These are phyloP conservation scores for Tillus elongatus DNA, from an alignment of 2,888 invertebrate genomes.

Conservation along the genomic window DNA sequence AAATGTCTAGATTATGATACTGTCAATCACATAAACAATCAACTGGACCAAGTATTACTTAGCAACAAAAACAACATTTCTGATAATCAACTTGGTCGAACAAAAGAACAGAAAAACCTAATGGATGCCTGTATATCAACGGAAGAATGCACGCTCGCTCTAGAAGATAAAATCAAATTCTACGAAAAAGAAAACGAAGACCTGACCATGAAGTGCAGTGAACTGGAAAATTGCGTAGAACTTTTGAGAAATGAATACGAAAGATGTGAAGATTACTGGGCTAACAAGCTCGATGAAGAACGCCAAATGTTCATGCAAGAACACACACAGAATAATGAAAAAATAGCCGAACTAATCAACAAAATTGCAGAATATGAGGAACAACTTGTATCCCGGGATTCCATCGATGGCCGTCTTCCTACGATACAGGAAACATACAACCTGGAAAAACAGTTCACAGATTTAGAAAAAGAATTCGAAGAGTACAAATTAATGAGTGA, in stretches of 20 bases:
- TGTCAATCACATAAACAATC: too few relatives aligned
- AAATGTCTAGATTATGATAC: slow-evolving; percentile 27
- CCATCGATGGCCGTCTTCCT: slow-evolving; percentile 50
- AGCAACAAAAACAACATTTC: too few relatives aligned
- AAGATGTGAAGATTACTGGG: slow-evolving; percentile 82
- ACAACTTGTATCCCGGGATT: slow-evolving; percentile 50
- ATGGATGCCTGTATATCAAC: slow-evolving; percentile 25
- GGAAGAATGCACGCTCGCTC: slow-evolving; percentile 22
- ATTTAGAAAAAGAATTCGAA: slow-evolving; percentile 62
- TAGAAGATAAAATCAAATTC: slow-evolving; percentile 27
- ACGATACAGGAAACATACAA: slow-evolving; percentile 69
- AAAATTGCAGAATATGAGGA: slow-evolving; percentile 77
- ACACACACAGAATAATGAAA: slow-evolving; percentile 66
- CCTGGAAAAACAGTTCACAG: slow-evolving; percentile 62
- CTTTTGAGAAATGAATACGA: slow-evolving; percentile 70
- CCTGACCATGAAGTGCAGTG: slow-evolving; percentile 48
- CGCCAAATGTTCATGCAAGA: slow-evolving; percentile 65
- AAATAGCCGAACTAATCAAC: slow-evolving; percentile 60
- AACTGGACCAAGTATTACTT: too few relatives aligned
- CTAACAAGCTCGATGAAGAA: slow-evolving; percentile 67
- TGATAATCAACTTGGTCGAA: too few relatives aligned
- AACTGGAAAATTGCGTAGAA: slow-evolving; percentile 66
- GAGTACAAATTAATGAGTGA: slow-evolving; percentile 47
- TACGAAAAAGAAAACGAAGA: slow-evolving; percentile 41
- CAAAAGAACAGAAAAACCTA: too few relatives aligned